These are phyloP conservation scores for Zophobas morio DNA, from an alignment of 1,140 invertebrate species.

Conservation along the genomic window DNA sequence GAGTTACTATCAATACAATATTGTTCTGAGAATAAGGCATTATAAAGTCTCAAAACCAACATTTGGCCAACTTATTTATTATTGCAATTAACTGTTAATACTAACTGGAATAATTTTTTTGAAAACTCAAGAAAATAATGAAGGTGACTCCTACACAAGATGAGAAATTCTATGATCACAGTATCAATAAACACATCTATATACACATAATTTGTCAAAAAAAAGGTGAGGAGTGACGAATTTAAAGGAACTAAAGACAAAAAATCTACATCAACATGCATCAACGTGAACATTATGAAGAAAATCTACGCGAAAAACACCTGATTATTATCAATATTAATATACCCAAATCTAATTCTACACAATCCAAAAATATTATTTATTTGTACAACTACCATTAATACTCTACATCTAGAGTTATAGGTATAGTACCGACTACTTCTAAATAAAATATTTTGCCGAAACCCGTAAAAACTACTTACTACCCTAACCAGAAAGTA, in stretches of 20 bases:
- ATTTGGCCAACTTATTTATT: constrained; percentile 15
- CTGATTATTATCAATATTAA: constrained; percentile 62
- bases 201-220: constrained; percentile 23
- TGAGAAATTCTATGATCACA: constrained; percentile 13
- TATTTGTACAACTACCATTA: constrained; percentile 64
- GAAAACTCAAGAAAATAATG: neutral
- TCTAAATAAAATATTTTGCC: constrained; percentile 50
- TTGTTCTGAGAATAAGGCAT: constrained; percentile 60
- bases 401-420: constrained; percentile 62
- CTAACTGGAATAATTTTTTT: constrained; percentile 3
- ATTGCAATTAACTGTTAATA: constrained; percentile 13
- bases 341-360: constrained; percentile 62
- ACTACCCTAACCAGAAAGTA: constrained; percentile 28
- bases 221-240: constrained; percentile 15
- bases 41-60: constrained; percentile 47
- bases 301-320: constrained; percentile 55
- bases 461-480: constrained; percentile 53
- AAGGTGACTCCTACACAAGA: constrained; percentile 32
- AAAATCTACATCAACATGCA: constrained; percentile 35
- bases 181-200: constrained; percentile 42
- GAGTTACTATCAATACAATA: constrained; percentile 48
- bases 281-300: constrained; percentile 25
- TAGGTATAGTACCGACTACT: constrained; percentile 59
- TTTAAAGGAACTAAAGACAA: constrained; percentile 22
- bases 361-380: constrained; percentile 67